Conservation (phyloP, 1,140 invertebrate genomes). For the Argopecten irradians region DNA sequence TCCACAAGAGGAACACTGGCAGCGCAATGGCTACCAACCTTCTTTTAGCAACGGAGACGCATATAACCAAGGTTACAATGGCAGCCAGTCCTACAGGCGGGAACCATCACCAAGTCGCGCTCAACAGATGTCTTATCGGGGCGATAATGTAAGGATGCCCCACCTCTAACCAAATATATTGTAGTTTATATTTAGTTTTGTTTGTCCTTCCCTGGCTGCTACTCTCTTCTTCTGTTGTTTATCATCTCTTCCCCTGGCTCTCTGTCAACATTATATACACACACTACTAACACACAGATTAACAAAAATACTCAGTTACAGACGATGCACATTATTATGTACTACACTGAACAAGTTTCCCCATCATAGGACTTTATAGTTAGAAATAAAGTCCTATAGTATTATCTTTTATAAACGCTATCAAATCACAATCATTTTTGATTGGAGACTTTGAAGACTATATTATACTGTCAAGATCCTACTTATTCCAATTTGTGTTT, state of each 20-base stretch:
- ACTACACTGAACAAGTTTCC: too few relatives aligned
- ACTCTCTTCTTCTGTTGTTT: background rate
- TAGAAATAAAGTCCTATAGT: too few relatives aligned
- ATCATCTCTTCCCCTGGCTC: background rate
- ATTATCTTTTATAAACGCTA: too few relatives aligned
- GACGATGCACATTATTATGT: too few relatives aligned
- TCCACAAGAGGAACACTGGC: background rate
- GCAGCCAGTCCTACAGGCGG: background rate
- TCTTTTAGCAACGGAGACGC: background rate
- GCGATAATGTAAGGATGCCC: background rate
- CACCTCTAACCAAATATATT: background rate
- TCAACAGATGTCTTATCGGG: background rate
- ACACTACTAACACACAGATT: too few relatives aligned
- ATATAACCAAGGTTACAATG: background rate
- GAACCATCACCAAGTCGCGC: background rate
- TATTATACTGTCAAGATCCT: too few relatives aligned
- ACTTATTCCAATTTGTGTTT: too few relatives aligned
- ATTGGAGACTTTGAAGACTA: too few relatives aligned
- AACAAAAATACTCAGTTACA: too few relatives aligned
- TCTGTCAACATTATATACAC: too few relatives aligned
- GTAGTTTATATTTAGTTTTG: background rate
- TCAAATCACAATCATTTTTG: too few relatives aligned
- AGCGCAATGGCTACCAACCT: background rate
- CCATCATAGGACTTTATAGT: too few relatives aligned
- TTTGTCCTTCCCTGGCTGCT: background rate